These are phyloP conservation scores for Palythoa heliodiscus DNA, from an alignment of 92 coral and sea anemone species.

Conservation along the genomic window DNA sequence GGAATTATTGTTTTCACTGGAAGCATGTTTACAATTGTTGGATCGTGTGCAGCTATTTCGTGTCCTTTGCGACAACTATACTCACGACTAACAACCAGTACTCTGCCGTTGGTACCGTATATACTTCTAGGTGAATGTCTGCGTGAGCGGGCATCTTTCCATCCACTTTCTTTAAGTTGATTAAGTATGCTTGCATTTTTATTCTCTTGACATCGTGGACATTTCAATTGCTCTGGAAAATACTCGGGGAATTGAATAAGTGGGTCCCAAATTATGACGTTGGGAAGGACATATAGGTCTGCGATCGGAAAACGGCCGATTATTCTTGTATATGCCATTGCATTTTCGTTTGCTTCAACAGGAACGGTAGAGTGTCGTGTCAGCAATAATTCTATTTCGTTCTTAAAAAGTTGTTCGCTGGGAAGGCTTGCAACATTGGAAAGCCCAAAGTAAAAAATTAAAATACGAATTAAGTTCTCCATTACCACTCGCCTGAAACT, in stretches of 20 bases:
- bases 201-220: conserved; percentile 11
- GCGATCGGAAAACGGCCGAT: conserved; percentile 12
- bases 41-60: conserved; percentile 36
- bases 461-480: conserved; percentile 11
- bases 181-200: background rate
- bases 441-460: background rate
- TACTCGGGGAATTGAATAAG: conserved; percentile 28
- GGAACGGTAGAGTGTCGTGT: conserved; percentile 23
- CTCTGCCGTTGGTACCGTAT: conserved; percentile 34
- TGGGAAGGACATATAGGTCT: conserved; percentile 18
- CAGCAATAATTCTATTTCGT: background rate
- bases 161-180: conserved; percentile 23
- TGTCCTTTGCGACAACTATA: conserved; percentile 39
- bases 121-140: conserved; percentile 33
- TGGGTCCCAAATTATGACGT: conserved; percentile 30
- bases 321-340: conserved; percentile 13
- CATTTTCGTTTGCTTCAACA: conserved; percentile 14
- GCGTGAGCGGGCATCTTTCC: conserved; percentile 36
- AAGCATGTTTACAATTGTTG: conserved; percentile 19
- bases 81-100: conserved; percentile 35
- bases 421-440: conserved; percentile 24
- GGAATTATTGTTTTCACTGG: conserved; percentile 25
- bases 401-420: conserved; percentile 9
- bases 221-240: background rate
- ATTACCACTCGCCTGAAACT: background rate